Base-by-base conservation (phyloP, 2,113 vertebrate genomes). In the Podocnemis expansa region DNA sequence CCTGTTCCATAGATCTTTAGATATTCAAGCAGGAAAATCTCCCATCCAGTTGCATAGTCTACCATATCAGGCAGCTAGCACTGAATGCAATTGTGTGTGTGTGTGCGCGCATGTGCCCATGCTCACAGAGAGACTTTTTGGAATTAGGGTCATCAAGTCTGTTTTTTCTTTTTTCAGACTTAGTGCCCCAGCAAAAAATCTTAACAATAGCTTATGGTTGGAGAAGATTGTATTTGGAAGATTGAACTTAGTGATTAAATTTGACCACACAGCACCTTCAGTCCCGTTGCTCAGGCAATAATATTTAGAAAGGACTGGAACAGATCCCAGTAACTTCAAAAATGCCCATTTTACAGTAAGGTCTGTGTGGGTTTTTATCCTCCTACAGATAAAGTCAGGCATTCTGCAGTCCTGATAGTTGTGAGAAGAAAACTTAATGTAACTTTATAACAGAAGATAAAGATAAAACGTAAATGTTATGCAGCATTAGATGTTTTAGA, bases 181-280 rank as follows among this genome's bases (percentile, higher is more conserved):
- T 82, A 79, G 78, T 93, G 43, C 86, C 88, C 91, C 96, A 90
- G 84, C 79, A 87, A 82, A n/a, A 94, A 84, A 90, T 92, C 89
- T 87, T 89, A 78, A n/a, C 24, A 1, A 83, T 84, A 29, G n/a
- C 82, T 94, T 21, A 80, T 93, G 96, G 90, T 93, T 88, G 90
- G 9, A 80, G 92, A 96, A 97, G 83, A 88, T 94, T 95, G 93
- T 70, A 70, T 70, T 87, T 91, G 80, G 92, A 96, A 98, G 82
- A 88, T 94, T 95, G 93, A 88, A 93, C 97, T 89, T 84, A 78
- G 83, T 89, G 96, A 96, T 96, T 96, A 97, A 96, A 96, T 90
- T 81, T 78, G 93, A 47, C 88, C 93, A 97, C 91, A 93, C 95
- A 95, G 91, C 89, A 90, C 81, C 79, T 78, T 52, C 85, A 78